Evolutionary conservation across 2,797 vertebrate genomes (phyloP), one percentile per base, ranked within the genome.

Genomic region (Acanthornis magna): DNA sequence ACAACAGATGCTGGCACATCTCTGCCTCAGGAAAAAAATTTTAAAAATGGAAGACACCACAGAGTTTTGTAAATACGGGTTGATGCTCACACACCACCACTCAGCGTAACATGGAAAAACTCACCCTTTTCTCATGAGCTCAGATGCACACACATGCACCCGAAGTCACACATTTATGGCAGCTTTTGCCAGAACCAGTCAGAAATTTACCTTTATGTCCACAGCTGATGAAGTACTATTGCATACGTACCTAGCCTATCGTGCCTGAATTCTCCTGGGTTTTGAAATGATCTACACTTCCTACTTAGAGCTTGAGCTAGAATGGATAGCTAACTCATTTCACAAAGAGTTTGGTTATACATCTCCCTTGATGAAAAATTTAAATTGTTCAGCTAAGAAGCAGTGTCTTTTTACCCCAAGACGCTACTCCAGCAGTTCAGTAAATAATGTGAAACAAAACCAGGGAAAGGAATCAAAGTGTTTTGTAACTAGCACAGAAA

Each of bases 341-440:
- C 57, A 82, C 42, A 29, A 77, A 16, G 74, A 85, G 57, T 89
- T 85, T 63, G 63, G 89, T 88, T 94, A 67, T 93, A 76, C 42
- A 50, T 75, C 38, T 88, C 63, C 79, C 80, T 79, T 95, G 82
- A 95, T 91, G 65, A 96, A 95, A 95, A 85, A 93, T 71, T 87
- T 76, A 94, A 90, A 65, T 77, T 73, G 54, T 74, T 61, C 26
- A 2, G 38, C 61, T 62, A 76, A 79, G 80, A 65, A 85, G 83
- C 63, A 90, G 83, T 62, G 75, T 91, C 92, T 87, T 93, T 93
- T 91, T 95, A 93, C 80, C 85, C 80, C 78, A 73, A 94, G 88
- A 90, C 0, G 0, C 67, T 68, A 45, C 27, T 90, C 30, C 57
- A 54, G 29, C 57, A 87, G 60, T 57, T 86, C 87, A 89, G 55